phyloP scores from a whole-genome alignment of 2,888 invertebrate genomes.

The Drosophila atroscutellata region DNA sequence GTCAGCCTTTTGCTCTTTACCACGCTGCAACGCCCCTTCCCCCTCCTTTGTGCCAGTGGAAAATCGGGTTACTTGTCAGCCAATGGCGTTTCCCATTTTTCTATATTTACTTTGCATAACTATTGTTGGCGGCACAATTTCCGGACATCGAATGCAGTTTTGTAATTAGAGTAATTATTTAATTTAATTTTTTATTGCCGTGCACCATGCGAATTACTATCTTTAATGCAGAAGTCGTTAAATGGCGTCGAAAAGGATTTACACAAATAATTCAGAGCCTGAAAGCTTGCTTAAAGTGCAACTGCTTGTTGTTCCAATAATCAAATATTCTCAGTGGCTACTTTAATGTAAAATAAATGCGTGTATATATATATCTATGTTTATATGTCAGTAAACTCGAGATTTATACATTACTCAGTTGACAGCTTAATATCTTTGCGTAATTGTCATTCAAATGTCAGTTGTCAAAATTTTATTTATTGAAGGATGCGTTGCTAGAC shows the following conservation, averaged over 20 bases:
- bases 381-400: background rate
- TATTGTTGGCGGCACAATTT: slow-evolving; percentile 42
- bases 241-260: background rate
- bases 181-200: slow-evolving; percentile 20
- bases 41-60: slow-evolving; percentile 21
- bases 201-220: slow-evolving; percentile 4
- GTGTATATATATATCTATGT: background rate
- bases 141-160: slow-evolving; percentile 49
- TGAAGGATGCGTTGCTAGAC: background rate
- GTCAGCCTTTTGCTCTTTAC: slow-evolving; percentile 22
- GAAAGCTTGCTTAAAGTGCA: background rate
- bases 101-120: slow-evolving; percentile 6
- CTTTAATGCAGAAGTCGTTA: background rate
- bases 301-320: background rate
- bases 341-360: no score
- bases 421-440: background rate
- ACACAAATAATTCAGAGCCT: background rate
- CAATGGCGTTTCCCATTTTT: slow-evolving; percentile 30
- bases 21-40: slow-evolving; percentile 15
- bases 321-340: background rate
- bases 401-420: background rate
- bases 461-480: background rate
- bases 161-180: slow-evolving; percentile 62
- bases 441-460: background rate
- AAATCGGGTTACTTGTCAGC: slow-evolving; percentile 67